Conservation (phyloP, 2,797 vertebrate genomes). For the Lepilemur septentrionalis region DNA sequence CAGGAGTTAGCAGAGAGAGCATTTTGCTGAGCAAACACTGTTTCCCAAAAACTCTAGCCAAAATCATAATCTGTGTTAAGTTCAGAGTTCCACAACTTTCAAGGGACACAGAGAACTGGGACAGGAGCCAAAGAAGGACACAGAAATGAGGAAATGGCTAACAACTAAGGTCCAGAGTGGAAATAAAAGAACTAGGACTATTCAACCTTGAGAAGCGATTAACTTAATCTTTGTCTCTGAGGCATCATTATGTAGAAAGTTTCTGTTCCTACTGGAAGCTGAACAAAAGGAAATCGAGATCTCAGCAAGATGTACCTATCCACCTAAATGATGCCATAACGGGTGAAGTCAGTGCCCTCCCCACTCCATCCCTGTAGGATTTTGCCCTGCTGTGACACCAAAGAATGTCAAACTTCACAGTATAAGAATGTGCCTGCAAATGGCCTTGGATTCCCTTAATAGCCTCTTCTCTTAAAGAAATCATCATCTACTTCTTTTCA, state of each 20-base stretch:
- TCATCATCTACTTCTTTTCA: background rate
- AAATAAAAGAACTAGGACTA: constrained; percentile 19
- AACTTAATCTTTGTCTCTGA: constrained; percentile 42
- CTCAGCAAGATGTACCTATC: background rate
- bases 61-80: constrained; percentile 23
- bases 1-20: constrained; percentile 2
- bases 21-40: constrained; percentile 40
- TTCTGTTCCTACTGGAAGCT: background rate
- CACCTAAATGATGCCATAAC: background rate
- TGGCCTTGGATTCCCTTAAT: background rate
- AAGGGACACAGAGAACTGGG: constrained; percentile 35
- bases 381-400: background rate
- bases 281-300: constrained; percentile 37
- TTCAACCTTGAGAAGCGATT: constrained; percentile 60
- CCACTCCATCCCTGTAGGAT: background rate
- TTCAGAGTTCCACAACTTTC: constrained; percentile 45
- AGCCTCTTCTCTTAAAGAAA: background rate
- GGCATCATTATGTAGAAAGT: constrained; percentile 35
- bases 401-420: background rate
- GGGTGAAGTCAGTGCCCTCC: background rate
- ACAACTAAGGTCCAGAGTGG: background rate
- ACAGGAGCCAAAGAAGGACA: constrained; percentile 43
- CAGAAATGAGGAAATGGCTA: constrained; percentile 56
- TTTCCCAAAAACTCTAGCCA: constrained; percentile 44
- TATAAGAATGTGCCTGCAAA: background rate